Base-by-base conservation (phyloP, 2,888 invertebrate species). In the Palloptera scutellata region DNA sequence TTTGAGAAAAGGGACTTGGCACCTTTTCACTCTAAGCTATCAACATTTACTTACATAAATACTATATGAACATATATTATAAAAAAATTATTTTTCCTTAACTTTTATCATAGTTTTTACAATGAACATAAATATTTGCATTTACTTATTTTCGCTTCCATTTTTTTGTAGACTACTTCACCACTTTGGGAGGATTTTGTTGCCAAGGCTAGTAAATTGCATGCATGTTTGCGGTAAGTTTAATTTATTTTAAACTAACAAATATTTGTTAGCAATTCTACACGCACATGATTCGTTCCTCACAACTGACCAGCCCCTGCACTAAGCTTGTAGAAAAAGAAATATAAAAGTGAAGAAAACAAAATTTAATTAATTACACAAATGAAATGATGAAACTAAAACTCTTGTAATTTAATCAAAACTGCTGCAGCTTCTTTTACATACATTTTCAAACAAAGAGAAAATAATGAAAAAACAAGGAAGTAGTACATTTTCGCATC, bases 101-200 rank as follows among this genome's bases (percentile, higher is more conserved):
- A 30, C 3, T 6, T 30, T 30, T 30, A 30, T 4, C 30, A 30
- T 6, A 30, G 6, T 30, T 30, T 30, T 30, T 30, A 30, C 6
- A 30, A 30, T 30, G 30, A 30, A 30, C 30, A 30, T 30, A 30
- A 30, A 30, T 30, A 59, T 58, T 64, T 45, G 10, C 42, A 41
- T 65, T 60, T 43, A 41, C 65, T 68, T 61, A 30, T 53, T 43
- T 58, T 15, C 61, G 51, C 41, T 19, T 45, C n/a, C n/a, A n/a
- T 41, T 64, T 58, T 64, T 60, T 79, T 82, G 77, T 91, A 97
- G 97, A 94, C 91, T 86, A 94, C 95, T 78, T 90, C 95, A 77
- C 95, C 96, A 67, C 88, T 96, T 81, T 97, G 96, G 96, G 97
- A 98, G 86, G 96, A 97, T 86, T 92, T 97, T 79, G 91, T 95